Evolutionary conservation across 2,113 vertebrate species (phyloP).

Genomic region (Campylomormyrus tamandua): DNA sequence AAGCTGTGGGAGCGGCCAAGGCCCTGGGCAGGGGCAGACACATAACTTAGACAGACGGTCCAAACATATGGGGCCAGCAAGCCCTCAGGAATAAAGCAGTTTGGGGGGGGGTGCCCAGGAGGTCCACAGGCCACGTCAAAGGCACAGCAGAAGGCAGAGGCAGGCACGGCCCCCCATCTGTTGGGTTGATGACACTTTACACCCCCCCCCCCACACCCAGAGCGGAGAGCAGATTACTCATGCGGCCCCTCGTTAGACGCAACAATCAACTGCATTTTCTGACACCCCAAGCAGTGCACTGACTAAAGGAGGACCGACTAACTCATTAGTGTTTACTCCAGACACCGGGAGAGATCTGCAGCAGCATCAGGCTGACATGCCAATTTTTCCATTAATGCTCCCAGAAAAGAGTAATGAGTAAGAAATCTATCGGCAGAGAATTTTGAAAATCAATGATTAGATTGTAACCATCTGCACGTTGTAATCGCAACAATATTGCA

Average conservation of each 20-base stretch:
- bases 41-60: not conserved
- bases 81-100: not conserved
- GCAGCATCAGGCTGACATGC: not conserved
- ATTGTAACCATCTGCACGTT: not conserved
- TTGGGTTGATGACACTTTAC: not conserved
- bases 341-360: not conserved
- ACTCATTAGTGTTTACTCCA: not conserved
- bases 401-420: not conserved
- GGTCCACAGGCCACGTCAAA: not conserved
- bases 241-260: not conserved
- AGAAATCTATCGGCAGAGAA: not conserved
- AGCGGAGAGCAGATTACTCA: not conserved
- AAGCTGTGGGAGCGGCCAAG: not conserved
- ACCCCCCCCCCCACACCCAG: not conserved
- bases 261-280: not conserved
- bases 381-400: not conserved
- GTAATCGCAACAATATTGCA: not conserved
- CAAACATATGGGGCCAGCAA: not conserved
- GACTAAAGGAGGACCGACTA: not conserved
- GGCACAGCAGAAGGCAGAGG: not conserved
- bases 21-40: not conserved
- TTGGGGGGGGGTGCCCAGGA: not conserved
- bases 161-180: not conserved
- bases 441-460: not conserved
- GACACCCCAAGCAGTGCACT: not conserved